phyloP scores from a whole-genome alignment of 2,797 vertebrate genomes.

The Trachops cirrhosus region DNA sequence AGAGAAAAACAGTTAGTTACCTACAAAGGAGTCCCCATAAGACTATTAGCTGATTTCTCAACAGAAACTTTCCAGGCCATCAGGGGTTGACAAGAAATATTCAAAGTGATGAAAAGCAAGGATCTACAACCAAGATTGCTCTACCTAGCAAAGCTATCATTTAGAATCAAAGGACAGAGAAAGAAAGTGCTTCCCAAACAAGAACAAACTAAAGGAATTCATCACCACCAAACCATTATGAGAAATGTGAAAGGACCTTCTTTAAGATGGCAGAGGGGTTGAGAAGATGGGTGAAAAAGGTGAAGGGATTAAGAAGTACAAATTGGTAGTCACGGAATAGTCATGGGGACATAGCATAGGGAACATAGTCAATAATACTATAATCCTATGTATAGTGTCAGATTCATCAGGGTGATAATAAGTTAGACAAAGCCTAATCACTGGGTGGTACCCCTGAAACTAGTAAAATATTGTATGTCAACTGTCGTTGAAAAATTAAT shows the following conservation, averaged over 20 bases:
- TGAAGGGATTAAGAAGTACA: neutral
- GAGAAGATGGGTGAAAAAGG: neutral
- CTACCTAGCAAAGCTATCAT: neutral
- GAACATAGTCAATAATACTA: neutral
- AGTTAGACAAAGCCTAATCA: neutral
- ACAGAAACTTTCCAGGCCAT: neutral
- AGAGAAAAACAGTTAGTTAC: neutral
- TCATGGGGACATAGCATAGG: neutral
- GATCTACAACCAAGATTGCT: neutral
- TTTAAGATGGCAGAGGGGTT: neutral
- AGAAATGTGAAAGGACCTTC: neutral
- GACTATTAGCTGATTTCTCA: neutral
- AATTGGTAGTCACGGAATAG: neutral
- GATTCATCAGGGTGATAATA: neutral
- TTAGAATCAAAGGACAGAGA: neutral
- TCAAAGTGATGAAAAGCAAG: neutral
- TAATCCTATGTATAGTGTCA: neutral
- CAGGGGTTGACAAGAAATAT: neutral
- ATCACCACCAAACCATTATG: neutral
- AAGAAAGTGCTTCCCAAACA: neutral
- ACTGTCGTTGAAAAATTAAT: neutral
- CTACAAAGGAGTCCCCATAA: neutral
- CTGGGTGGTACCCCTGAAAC: neutral
- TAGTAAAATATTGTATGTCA: neutral
- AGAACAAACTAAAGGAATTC: neutral